Percentiles rank a stretch among this genome's conserved stretches.
phyloP scores from a whole-genome alignment of 2,888 invertebrate genomes.

The Didymodactylos carnosus region DNA sequence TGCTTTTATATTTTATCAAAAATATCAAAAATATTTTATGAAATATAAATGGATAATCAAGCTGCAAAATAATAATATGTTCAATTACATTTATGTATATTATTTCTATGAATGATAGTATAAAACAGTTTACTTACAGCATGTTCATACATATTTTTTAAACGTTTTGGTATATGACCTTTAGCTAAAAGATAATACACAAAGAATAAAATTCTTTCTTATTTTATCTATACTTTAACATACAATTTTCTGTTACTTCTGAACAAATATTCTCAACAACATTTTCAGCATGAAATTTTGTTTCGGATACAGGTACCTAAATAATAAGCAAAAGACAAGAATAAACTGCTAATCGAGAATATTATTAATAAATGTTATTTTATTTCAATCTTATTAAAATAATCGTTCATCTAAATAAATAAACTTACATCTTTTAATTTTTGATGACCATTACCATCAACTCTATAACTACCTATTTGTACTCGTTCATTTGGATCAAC shows the following conservation, averaged over 20 bases:
- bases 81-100: neutral
- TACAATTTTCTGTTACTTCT: neutral
- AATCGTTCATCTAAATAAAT: too few species aligned
- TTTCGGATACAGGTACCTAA: neutral
- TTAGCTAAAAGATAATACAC: neutral
- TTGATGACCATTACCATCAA: neutral
- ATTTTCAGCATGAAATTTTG: neutral
- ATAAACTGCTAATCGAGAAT: too few species aligned
- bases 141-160: neutral
- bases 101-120: neutral
- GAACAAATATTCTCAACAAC: neutral
- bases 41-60: too few species aligned
- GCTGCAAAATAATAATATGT: too few species aligned
- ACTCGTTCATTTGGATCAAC: neutral
- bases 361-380: too few species aligned
- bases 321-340: neutral
- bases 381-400: too few species aligned
- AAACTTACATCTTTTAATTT: neutral
- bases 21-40: too few species aligned
- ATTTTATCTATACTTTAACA: neutral
- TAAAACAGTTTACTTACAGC: too few species aligned
- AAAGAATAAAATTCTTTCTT: neutral
- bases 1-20: too few species aligned
- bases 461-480: neutral
- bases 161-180: neutral